Evolutionary conservation across 2,113 vertebrate species (phyloP).

Genomic region (Serilophus lunatus): DNA sequence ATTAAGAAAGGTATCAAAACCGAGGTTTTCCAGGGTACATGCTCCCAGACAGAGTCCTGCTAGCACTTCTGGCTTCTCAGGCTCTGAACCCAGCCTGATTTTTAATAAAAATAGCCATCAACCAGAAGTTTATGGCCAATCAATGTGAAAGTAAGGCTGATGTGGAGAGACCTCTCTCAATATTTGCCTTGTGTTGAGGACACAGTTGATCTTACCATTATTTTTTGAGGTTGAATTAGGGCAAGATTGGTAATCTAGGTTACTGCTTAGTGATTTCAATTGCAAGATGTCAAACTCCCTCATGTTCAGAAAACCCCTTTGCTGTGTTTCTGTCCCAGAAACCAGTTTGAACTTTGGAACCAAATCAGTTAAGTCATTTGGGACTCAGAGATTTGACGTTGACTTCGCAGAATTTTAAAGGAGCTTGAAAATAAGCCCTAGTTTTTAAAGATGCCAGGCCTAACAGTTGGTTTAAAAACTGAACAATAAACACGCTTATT

Average conservation of each 20-base stretch:
- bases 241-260: background rate
- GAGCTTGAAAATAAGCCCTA: background rate
- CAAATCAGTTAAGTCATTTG: background rate
- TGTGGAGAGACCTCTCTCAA: background rate
- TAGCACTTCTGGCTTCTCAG: background rate
- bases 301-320: background rate
- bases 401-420: background rate
- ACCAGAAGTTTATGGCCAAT: background rate
- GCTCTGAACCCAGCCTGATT: background rate
- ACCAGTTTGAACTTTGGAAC: background rate
- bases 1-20: background rate
- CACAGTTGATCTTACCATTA: background rate
- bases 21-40: background rate
- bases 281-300: background rate
- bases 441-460: conserved; percentile 4
- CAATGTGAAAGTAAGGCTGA: background rate
- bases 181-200: background rate
- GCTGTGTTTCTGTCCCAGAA: background rate
- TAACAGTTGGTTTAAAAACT: conserved; percentile 8
- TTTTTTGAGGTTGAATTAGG: background rate
- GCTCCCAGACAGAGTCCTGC: background rate
- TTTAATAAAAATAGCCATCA: background rate
- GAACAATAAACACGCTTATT: background rate
- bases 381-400: background rate
- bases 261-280: background rate